A percentile compares a stretch with the other conserved stretches of the same genome.
Conservation (phyloP, 2,113 vertebrate genomes). For the Vanacampus margaritifer region DNA sequence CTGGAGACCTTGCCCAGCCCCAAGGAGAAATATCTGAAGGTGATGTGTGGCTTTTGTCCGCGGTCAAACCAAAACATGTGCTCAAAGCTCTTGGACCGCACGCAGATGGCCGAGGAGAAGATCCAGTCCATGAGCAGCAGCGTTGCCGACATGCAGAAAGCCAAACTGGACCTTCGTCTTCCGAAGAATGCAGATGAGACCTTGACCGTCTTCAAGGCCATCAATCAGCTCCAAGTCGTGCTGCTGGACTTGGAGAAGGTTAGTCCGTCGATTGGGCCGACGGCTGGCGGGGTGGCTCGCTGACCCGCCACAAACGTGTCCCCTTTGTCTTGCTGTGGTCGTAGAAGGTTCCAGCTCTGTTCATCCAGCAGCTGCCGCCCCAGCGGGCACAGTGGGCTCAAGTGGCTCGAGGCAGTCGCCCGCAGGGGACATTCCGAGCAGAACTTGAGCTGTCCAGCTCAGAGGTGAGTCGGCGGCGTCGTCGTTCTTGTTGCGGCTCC, state of each 20-base stretch:
- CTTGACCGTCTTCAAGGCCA: slow-evolving; percentile 78
- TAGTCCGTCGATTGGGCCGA: background rate
- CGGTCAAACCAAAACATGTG: background rate
- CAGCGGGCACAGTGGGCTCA: slow-evolving; percentile 20
- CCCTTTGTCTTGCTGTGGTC: background rate
- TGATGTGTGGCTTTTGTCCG: slow-evolving; percentile 22
- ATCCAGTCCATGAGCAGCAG: slow-evolving; percentile 81
- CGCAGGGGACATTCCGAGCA: background rate
- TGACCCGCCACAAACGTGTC: fast-evolving
- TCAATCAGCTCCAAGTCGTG: slow-evolving; percentile 73
- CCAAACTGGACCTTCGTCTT: slow-evolving; percentile 73
- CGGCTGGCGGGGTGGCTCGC: fast-evolving
- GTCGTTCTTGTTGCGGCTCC: background rate
- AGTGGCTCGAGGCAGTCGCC: slow-evolving; percentile 19
- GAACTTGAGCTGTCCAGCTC: background rate
- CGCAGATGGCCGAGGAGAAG: slow-evolving; percentile 75
- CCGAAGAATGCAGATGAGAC: slow-evolving; percentile 73
- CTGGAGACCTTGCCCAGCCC: slow-evolving; percentile 81
- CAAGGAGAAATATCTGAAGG: slow-evolving; percentile 76
- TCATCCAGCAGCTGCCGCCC: slow-evolving; percentile 51
- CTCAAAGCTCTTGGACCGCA: background rate
- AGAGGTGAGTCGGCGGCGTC: slow-evolving; percentile 16
- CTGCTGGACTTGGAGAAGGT: slow-evolving; percentile 81
- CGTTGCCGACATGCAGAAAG: slow-evolving; percentile 77
- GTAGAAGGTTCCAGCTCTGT: slow-evolving; percentile 56